A percentile compares a stretch with the other conserved stretches of the same genome.
phyloP scores from a whole-genome alignment of 2,797 vertebrate genomes.

The Apodemus agrarius region DNA sequence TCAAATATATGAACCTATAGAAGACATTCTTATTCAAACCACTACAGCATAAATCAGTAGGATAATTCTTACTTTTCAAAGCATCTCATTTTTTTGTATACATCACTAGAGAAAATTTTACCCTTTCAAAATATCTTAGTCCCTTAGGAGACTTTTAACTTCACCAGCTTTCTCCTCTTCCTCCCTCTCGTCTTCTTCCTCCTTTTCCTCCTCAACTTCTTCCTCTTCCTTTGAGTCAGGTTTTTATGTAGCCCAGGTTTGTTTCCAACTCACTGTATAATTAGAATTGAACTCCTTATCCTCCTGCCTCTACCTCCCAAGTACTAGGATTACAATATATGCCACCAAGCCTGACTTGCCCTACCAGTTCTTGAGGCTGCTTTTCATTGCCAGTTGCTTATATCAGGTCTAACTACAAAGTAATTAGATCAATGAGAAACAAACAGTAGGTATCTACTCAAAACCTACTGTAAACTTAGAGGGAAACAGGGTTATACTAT shows the following conservation, averaged over 20 bases:
- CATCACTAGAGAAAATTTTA: not conserved
- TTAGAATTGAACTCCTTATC: not conserved
- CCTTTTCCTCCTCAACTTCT: not conserved
- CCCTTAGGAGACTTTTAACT: not conserved
- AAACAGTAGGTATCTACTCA: not conserved
- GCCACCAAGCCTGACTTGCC: too few species aligned
- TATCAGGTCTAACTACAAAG: not conserved
- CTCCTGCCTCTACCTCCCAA: not conserved
- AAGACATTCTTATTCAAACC: not conserved
- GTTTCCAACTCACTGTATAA: not conserved
- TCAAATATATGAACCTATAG: not conserved
- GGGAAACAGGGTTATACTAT: not conserved
- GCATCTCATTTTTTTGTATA: not conserved
- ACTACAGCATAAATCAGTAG: not conserved
- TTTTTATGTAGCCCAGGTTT: not conserved
- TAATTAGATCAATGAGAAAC: not conserved
- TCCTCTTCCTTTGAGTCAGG: not conserved
- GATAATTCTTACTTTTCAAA: not conserved
- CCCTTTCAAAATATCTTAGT: not conserved
- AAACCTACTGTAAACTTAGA: not conserved
- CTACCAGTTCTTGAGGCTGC: not conserved
- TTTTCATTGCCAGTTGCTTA: not conserved
- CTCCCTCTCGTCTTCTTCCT: not conserved
- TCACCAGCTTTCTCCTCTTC: not conserved
- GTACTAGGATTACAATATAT: not conserved